Evolutionary conservation across 2,888 invertebrate species (phyloP), one percentile per base, ranked within the genome.

Genomic region (Drosophila barbarae): DNA sequence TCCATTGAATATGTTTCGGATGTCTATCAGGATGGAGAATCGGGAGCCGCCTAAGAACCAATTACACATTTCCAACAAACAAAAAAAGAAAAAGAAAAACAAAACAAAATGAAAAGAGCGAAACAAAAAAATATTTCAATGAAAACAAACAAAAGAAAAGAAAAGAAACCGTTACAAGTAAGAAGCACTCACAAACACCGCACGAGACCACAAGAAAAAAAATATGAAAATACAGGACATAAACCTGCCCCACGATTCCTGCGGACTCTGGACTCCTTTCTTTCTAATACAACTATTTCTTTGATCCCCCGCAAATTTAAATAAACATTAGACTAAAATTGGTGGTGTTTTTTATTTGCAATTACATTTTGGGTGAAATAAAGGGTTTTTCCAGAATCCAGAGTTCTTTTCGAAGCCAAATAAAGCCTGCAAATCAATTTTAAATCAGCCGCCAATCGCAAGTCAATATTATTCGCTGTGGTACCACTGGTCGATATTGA

Each of bases 1-100:
- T 67, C 63, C 32, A 10, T 64, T 21, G 76, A 78, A 3, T 58
- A 55, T 9, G 47, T 73, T 21, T 76, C 76, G 39, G 76, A 76
- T 41, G 76, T 54, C n/a, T 60, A 60, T 38, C 52, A 8, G 21
- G 57, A 80, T 47, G 41, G 58, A 18, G 61, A 65, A n/a, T 61
- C 50, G 34, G 49, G 46, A 32, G 50, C 51, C 7, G 63, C 66
- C 42, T 63, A 63, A 65, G 42, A 26, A 28, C 18, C 12, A 36
- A 26, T 41, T 18, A 18, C 36, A 54, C 55, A 56, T 56, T 56
- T 56, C 55, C 55, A 60, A 26, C 26, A 26, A 26, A 18, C 18
- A 18, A 18, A 18, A 26, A 26, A 26, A 26, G 7, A 21, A 30
- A 56, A 44, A 23, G 1, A 12, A 46, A 26, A 41, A 41, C 39